A percentile compares a stretch with the other conserved stretches of the same genome.
Evolutionary conservation across 1,140 invertebrate genomes (phyloP).

Genomic region (silkworm (Bombyx mori)): DNA sequence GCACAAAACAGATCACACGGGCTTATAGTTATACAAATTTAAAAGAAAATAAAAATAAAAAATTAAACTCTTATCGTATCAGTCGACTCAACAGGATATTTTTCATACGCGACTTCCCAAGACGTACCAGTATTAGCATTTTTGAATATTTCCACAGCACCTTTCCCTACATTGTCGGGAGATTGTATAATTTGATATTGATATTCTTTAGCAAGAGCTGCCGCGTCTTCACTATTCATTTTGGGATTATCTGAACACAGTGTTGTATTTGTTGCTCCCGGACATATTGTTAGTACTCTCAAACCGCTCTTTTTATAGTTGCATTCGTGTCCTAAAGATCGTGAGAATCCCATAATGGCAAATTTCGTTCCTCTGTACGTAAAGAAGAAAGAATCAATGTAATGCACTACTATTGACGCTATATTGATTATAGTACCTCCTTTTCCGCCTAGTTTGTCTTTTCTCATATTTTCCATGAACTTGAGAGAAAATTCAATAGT

Average conservation of each 20-base stretch:
- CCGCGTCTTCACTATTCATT: no score
- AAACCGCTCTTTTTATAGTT: slow-evolving; percentile 72
- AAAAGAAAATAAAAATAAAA: not conserved
- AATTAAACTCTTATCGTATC: no score
- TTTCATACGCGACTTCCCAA: not conserved
- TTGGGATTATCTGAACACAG: no score
- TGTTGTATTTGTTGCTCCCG: slow-evolving; percentile 62
- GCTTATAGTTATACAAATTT: not conserved
- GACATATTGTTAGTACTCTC: slow-evolving; percentile 69
- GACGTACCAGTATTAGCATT: slow-evolving; percentile 6
- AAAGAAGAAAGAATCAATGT: slow-evolving; percentile 73
- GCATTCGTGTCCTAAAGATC: slow-evolving; percentile 66
- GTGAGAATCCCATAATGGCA: slow-evolving; percentile 72
- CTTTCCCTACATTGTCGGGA: slow-evolving; percentile 29
- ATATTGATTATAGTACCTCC: slow-evolving; percentile 78
- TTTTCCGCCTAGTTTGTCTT: slow-evolving; percentile 68
- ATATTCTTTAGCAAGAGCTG: no score
- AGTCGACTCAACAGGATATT: not conserved
- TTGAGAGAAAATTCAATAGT: slow-evolving; percentile 44
- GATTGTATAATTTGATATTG: slow-evolving; percentile 22
- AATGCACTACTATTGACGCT: slow-evolving; percentile 74
- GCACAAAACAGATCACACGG: not conserved
- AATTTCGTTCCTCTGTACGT: slow-evolving; percentile 79
- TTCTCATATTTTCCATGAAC: slow-evolving; percentile 70
- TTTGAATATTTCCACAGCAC: slow-evolving; percentile 34